phyloP scores from a whole-genome alignment of 2,113 vertebrate genomes.

The Clarias batrachus region DNA sequence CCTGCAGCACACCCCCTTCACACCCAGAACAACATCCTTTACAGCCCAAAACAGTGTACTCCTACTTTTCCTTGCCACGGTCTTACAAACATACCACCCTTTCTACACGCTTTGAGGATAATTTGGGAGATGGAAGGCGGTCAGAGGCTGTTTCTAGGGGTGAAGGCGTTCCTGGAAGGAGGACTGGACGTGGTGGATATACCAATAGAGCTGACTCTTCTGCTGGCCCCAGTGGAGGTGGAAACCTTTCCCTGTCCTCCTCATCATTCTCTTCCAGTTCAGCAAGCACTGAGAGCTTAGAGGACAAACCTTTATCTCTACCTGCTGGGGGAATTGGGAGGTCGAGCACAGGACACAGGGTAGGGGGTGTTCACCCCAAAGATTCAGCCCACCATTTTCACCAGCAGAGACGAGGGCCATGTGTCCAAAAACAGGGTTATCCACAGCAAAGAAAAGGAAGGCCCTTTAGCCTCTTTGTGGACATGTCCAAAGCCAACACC shows the following conservation, averaged over 20 bases:
- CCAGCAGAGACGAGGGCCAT: conserved; percentile 65
- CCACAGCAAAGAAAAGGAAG: conserved; percentile 66
- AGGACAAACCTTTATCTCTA: conserved; percentile 68
- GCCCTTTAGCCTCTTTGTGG: conserved; percentile 66
- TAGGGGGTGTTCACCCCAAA: conserved; percentile 63
- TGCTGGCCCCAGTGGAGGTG: conserved; percentile 58
- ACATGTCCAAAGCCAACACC: conserved; percentile 75
- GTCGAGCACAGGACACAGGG: conserved; percentile 63
- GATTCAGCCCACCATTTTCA: conserved; percentile 64
- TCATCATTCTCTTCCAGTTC: conserved; percentile 81
- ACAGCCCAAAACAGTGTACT: conserved; percentile 73
- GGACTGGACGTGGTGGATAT: conserved; percentile 59
- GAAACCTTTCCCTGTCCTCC: conserved; percentile 74
- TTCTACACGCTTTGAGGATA: conserved; percentile 68
- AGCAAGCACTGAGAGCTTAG: conserved; percentile 82
- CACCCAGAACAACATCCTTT: conserved; percentile 71
- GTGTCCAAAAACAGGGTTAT: conserved; percentile 65
- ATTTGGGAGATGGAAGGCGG: conserved; percentile 67
- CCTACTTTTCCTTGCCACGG: conserved; percentile 73
- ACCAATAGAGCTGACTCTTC: conserved; percentile 67
- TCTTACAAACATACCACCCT: conserved; percentile 73
- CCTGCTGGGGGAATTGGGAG: conserved; percentile 64
- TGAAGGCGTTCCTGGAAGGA: conserved; percentile 56
- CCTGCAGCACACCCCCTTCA: conserved; percentile 69
- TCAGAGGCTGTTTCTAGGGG: conserved; percentile 59